phyloP scores from a whole-genome alignment of 2,797 vertebrate genomes.

The Ispidina lecontei region DNA sequence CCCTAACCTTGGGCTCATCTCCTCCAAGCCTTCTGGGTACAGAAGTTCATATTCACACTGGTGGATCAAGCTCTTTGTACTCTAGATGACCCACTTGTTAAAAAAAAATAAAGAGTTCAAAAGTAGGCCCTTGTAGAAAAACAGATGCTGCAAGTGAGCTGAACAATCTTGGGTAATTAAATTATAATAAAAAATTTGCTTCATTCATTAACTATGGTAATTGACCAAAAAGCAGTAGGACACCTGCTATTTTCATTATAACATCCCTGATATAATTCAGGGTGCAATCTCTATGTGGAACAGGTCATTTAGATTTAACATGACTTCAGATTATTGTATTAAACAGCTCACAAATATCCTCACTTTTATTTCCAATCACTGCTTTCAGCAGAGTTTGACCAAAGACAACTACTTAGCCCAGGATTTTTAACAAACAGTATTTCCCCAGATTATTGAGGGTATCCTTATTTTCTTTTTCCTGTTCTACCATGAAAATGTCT shows the following conservation, averaged over 20 bases:
- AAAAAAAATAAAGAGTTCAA: background rate
- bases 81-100: slow-evolving; percentile 9
- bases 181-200: slow-evolving; percentile 50
- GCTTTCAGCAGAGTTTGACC: slow-evolving; percentile 8
- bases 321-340: slow-evolving; percentile 27
- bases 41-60: background rate
- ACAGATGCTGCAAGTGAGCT: slow-evolving; percentile 53
- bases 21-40: background rate
- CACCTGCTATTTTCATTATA: slow-evolving; percentile 50
- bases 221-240: slow-evolving; percentile 59
- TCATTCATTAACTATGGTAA: slow-evolving; percentile 62
- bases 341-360: slow-evolving; percentile 23
- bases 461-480: background rate
- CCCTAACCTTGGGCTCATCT: background rate
- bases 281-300: background rate
- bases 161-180: slow-evolving; percentile 51
- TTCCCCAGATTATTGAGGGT: background rate
- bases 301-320: slow-evolving; percentile 28
- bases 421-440: background rate
- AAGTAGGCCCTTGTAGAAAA: slow-evolving; percentile 19
- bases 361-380: slow-evolving; percentile 33
- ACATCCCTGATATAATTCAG: slow-evolving; percentile 27
- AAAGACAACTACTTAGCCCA: background rate
- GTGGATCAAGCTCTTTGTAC: background rate
- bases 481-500: background rate